These are phyloP conservation scores for Caenorhabditis tropicalis DNA, from an alignment of 1,140 invertebrate genomes.

Conservation along the genomic window DNA sequence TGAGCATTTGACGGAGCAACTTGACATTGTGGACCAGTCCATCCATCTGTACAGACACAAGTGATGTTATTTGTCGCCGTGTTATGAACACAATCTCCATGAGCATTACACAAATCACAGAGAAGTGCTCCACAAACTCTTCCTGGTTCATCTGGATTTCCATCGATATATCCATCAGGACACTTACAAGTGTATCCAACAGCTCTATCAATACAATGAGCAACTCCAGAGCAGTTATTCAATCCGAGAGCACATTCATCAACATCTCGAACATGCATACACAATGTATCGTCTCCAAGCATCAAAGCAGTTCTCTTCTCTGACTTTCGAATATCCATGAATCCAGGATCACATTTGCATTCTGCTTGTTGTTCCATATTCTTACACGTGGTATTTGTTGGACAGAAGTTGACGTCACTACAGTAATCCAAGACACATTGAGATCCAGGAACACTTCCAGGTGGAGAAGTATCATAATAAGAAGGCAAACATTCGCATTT, in stretches of 20 bases:
- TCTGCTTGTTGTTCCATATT: conserved; percentile 70
- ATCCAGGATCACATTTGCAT: conserved; percentile 68
- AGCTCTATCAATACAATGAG: conserved; percentile 64
- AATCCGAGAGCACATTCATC: conserved; percentile 71
- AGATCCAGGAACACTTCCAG: conserved; percentile 65
- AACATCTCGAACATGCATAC: conserved; percentile 64
- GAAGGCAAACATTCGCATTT: conserved; percentile 61
- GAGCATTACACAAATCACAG: conserved; percentile 71
- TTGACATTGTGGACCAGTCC: conserved; percentile 65
- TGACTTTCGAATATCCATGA: conserved; percentile 65
- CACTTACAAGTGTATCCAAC: conserved; percentile 67
- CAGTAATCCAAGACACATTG: conserved; percentile 71
- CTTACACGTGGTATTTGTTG: conserved; percentile 68
- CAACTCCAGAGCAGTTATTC: conserved; percentile 70
- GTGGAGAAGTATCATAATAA: conserved; percentile 64
- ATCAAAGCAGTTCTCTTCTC: conserved; percentile 65
- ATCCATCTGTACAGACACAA: conserved; percentile 69
- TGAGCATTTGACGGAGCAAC: conserved; percentile 65
- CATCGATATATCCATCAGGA: conserved; percentile 69
- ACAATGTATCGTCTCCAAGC: conserved; percentile 62
- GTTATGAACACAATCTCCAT: conserved; percentile 70
- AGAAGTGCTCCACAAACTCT: conserved; percentile 68
- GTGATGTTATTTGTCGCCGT: conserved; percentile 69
- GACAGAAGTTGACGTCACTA: conserved; percentile 69
- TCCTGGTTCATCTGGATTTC: conserved; percentile 64